These are phyloP conservation scores for Dryococelus australis DNA, from an alignment of 2,888 invertebrate species.

Conservation along the genomic window DNA sequence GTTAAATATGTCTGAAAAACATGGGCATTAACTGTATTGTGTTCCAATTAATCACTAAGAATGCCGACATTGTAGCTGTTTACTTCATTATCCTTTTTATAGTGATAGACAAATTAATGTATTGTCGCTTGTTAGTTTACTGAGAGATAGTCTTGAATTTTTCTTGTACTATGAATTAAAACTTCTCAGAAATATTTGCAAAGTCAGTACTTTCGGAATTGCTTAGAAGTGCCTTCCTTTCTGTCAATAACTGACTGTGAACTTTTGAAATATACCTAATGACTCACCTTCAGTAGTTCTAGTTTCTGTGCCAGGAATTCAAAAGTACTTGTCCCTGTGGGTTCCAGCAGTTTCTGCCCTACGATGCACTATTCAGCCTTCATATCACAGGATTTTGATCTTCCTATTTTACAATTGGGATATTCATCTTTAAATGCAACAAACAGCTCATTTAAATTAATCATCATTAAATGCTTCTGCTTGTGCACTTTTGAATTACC, in stretches of 20 bases:
- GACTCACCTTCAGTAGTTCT: no score
- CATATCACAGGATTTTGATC: no score
- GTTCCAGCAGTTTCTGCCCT: no score
- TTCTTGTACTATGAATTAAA: conserved; percentile 13
- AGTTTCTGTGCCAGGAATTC: no score
- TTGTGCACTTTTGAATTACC: no score
- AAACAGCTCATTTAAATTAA: no score
- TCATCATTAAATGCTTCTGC: no score
- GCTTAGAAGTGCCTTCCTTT: background rate
- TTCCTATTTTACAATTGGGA: no score
- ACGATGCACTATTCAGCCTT: no score
- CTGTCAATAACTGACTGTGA: background rate
- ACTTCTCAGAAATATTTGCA: background rate
- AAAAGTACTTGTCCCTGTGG: no score
- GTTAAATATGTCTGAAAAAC: background rate
- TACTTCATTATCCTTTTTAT: background rate
- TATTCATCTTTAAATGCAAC: no score
- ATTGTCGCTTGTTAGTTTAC: background rate
- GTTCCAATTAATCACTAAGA: conserved; percentile 13
- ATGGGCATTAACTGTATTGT: background rate
- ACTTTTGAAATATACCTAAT: no score
- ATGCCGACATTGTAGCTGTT: background rate
- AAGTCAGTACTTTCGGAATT: background rate
- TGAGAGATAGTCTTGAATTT: background rate
- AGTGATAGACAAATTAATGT: background rate